Evolutionary conservation across 2,888 invertebrate genomes (phyloP), one percentile per base, ranked within the genome.

Genomic region (Torymus texanus): DNA sequence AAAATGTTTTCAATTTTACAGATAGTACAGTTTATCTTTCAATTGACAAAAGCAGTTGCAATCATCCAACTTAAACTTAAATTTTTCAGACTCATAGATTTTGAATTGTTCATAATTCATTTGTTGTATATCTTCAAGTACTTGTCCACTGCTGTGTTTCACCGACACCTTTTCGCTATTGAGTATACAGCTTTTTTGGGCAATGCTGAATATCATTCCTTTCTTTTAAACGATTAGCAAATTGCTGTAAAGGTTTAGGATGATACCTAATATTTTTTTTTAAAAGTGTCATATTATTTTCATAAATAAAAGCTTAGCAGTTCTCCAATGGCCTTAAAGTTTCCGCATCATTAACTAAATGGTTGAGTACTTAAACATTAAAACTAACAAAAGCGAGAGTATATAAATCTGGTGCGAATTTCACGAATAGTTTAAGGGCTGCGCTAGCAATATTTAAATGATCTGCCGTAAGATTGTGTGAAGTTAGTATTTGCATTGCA

Each of bases 361-460:
- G 68, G 12, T 14, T 24, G 3, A 68, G 29, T 2, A n/a, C 14
- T 29, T 68, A 56, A 2, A 68, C 68, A 56, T 68, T 68, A 29
- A 56, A 68, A n/a, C 68, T 68, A 3, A 68, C 24, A 56, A 68
- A 68, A 2, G 56, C 56, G 56, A 29, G 41, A 16, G 68, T 68
- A 29, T 56, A 68, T 50, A 68, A 68, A 10, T 3, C 11, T 24
- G 18, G 56, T 29, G 68, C 68, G 29, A 11, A n/a, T 29, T 5
- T 1, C 12, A 68, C 68, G 2, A 58, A 56, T 10, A 41, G 2
- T 58, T 68, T 56, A 12, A 68, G 21, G 3, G 29, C 24, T 11
- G 1, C n/a, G 56, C 58, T 58, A 56, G 68, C 56, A 2, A 16
- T n/a, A 16, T n/a, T 29, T 4, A 68, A 68, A 29, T 56, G 51